Conservation (phyloP, 2,797 vertebrate species). For the Lemur catta region DNA sequence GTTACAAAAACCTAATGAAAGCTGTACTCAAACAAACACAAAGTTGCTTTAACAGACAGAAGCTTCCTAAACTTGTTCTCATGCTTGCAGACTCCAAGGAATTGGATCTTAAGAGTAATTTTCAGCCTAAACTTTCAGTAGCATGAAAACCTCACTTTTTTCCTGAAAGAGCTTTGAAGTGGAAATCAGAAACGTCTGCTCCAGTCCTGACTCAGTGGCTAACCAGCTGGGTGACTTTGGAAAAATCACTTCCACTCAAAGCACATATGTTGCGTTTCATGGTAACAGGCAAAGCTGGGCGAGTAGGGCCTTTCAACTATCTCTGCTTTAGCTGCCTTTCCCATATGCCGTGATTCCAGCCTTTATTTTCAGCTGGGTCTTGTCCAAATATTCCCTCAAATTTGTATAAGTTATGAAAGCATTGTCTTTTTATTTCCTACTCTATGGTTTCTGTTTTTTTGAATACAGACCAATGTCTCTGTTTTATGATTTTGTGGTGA, state of each 20-base stretch:
- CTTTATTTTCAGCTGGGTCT: background rate
- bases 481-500: background rate
- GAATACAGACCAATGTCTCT: background rate
- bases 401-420: background rate
- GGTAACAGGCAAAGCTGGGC: background rate
- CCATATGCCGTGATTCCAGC: background rate
- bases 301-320: background rate
- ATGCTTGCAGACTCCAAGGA: background rate
- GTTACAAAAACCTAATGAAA: conserved; percentile 78
- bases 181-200: background rate
- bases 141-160: background rate
- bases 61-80: conserved; percentile 63
- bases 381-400: background rate
- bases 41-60: conserved; percentile 72
- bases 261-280: background rate
- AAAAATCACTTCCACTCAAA: background rate
- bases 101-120: background rate
- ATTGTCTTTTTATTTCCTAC: background rate
- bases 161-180: background rate
- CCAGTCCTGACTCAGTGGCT: background rate
- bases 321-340: background rate
- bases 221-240: no score
- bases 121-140: background rate
- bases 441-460: background rate
- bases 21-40: conserved; percentile 68